These are phyloP conservation scores for Adela reaumurella DNA, from an alignment of 2,888 invertebrate species.

Conservation along the genomic window DNA sequence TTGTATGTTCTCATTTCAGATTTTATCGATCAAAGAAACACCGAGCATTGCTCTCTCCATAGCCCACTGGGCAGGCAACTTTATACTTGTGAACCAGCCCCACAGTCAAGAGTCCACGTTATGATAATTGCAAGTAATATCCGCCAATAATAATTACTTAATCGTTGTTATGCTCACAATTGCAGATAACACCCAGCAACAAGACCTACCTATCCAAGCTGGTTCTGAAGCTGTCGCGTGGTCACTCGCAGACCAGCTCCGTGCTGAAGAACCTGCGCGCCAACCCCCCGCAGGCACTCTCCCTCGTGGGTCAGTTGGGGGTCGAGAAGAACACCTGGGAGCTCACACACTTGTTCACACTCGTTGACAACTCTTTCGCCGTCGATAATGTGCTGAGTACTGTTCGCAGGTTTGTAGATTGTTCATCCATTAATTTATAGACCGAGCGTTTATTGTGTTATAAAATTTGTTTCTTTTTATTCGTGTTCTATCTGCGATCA, in stretches of 20 bases:
- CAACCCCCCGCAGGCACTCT: constrained; percentile 38
- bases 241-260: constrained; percentile 40
- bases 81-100: too few relatives aligned
- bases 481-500: too few relatives aligned
- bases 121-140: too few relatives aligned
- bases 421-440: too few relatives aligned
- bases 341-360: constrained; percentile 39
- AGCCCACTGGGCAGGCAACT: too few relatives aligned
- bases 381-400: constrained; percentile 44
- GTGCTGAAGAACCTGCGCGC: constrained; percentile 36
- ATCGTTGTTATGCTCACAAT: constrained; percentile 4
- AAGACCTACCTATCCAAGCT: constrained; percentile 42
- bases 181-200: constrained; percentile 48
- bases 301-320: constrained; percentile 42
- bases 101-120: too few relatives aligned
- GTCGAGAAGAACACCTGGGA: constrained; percentile 48
- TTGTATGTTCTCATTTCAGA: too few relatives aligned
- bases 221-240: constrained; percentile 41
- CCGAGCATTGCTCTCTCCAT: too few relatives aligned
- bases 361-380: constrained; percentile 45
- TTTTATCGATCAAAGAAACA: too few relatives aligned
- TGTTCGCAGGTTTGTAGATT: constrained; percentile 45
- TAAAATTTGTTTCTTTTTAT: too few relatives aligned
- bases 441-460: too few relatives aligned
- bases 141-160: too few relatives aligned